Base-by-base conservation (phyloP, 1,140 invertebrate genomes). In the Calliopsis andreniformis region DNA sequence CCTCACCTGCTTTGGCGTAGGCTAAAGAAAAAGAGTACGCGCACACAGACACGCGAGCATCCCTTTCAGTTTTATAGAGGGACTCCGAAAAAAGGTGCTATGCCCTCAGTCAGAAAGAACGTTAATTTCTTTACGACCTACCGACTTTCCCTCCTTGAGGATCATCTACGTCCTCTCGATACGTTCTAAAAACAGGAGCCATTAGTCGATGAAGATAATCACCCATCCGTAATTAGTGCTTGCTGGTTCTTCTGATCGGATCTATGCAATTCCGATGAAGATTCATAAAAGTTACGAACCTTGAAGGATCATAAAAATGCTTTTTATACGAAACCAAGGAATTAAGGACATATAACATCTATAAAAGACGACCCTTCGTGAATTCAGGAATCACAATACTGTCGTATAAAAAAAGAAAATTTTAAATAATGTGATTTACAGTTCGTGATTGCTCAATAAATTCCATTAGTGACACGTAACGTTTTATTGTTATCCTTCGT, bases 1-100 rank as follows among this genome's bases (percentile, higher is more conserved):
- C 67, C 72, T 72, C 88, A 86, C 87, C 86, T 86, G 87, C 86
- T 87, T 73, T 35, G n/a, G 28, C 49, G 18, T 28, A 56, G 49
- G 23, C 49, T 20, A 0, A 18, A 49, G 16, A 35, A 47, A 58
- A 58, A 68, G 47, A 71, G 49, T 43, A 62, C 55, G 30, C 49
- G 42, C 30, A 47, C 28, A 39, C n/a, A 18, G 14, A 23, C 67
- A 14, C n/a, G 28, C 25, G 30, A 28, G 6, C 8, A 6, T 66
- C 43, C 20, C 14, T 7, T 47, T 14, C 53, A 23, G 30, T 45
- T 72, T 61, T 30, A 14, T 39, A 16, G 51, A 14, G 7, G 32
- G 25, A 39, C 18, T 8, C 35, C 30, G 56, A 35, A 39, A 58
- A 61, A 32, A 18, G 3, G 12, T 28, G 12, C 35, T 39, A n/a